A percentile compares a stretch with the other conserved stretches of the same genome.
These are phyloP conservation scores for Campoletis sonorensis DNA, from an alignment of 1,140 invertebrate species.

Conservation along the genomic window DNA sequence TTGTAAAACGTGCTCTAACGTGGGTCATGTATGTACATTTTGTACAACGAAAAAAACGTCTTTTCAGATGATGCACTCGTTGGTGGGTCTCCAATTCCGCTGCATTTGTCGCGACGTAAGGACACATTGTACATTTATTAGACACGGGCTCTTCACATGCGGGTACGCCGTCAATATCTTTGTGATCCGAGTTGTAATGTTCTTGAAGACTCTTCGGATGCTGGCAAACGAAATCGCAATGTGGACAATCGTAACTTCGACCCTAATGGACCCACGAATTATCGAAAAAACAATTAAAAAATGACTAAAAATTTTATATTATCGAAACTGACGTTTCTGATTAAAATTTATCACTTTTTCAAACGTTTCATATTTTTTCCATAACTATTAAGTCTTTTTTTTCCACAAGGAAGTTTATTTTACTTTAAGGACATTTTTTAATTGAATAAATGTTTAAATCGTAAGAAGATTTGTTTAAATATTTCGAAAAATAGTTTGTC, in stretches of 20 bases:
- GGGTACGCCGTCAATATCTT: slow-evolving; percentile 40
- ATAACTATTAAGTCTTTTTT: too few relatives aligned
- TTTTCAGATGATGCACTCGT: slow-evolving; percentile 74
- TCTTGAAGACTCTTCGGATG: slow-evolving; percentile 80
- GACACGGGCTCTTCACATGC: slow-evolving; percentile 25
- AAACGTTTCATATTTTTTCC: too few relatives aligned
- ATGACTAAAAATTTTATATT: too few relatives aligned
- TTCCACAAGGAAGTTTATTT: too few relatives aligned
- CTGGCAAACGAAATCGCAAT: slow-evolving; percentile 81
- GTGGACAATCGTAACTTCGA: slow-evolving; percentile 76
- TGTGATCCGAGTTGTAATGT: slow-evolving; percentile 77
- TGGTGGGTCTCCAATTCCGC: slow-evolving; percentile 69
- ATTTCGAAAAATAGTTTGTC: too few relatives aligned
- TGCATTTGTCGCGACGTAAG: slow-evolving; percentile 56
- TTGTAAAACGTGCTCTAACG: slow-evolving; percentile 92
- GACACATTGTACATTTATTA: slow-evolving; percentile 59
- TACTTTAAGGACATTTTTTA: too few relatives aligned
- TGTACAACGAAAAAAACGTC: slow-evolving; percentile 88
- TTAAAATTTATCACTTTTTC: too few relatives aligned
- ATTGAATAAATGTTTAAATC: too few relatives aligned
- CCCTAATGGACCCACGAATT: slow-evolving; percentile 10
- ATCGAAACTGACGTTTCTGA: too few relatives aligned
- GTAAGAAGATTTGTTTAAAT: too few relatives aligned
- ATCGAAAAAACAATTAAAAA: too few relatives aligned
- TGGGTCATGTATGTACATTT: slow-evolving; percentile 95